These are phyloP conservation scores for Cryptops parisi DNA, from an alignment of 2,888 invertebrate species.

Conservation along the genomic window DNA sequence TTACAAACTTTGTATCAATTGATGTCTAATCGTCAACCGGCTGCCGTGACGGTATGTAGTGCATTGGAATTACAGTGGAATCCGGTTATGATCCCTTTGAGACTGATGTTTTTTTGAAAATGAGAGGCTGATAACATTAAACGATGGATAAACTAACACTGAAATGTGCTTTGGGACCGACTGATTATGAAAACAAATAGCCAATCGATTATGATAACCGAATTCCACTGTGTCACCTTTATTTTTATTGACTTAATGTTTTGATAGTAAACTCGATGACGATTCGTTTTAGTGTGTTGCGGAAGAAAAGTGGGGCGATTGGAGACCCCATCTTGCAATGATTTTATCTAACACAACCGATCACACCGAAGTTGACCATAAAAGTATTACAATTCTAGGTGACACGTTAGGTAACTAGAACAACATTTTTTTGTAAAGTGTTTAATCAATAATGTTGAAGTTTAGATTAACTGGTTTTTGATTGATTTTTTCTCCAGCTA, in stretches of 20 bases:
- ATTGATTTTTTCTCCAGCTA: slow-evolving; percentile 37
- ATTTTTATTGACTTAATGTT: background rate
- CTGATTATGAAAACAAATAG: background rate
- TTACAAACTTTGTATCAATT: slow-evolving; percentile 86
- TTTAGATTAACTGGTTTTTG: too few species aligned
- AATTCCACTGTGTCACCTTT: too few species aligned
- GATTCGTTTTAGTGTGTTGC: slow-evolving; percentile 33
- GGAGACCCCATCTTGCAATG: slow-evolving; percentile 94
- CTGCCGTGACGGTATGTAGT: slow-evolving; percentile 51
- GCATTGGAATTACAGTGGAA: too few species aligned
- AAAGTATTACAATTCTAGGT: slow-evolving; percentile 51
- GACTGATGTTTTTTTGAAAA: too few species aligned
- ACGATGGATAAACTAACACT: too few species aligned
- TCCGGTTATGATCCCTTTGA: too few species aligned
- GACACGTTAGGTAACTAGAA: slow-evolving; percentile 37
- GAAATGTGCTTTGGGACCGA: too few species aligned
- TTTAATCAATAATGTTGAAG: background rate
- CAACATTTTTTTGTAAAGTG: background rate
- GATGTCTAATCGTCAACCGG: slow-evolving; percentile 65
- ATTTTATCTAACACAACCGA: slow-evolving; percentile 65
- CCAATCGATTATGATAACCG: too few species aligned
- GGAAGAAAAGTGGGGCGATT: slow-evolving; percentile 51
- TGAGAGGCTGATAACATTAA: too few species aligned
- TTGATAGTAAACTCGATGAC: slow-evolving; percentile 14
- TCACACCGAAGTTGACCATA: slow-evolving; percentile 58